Evolutionary conservation across 2,888 invertebrate species (phyloP), one percentile per base, ranked within the genome.

Genomic region (Dascillus cervinus): DNA sequence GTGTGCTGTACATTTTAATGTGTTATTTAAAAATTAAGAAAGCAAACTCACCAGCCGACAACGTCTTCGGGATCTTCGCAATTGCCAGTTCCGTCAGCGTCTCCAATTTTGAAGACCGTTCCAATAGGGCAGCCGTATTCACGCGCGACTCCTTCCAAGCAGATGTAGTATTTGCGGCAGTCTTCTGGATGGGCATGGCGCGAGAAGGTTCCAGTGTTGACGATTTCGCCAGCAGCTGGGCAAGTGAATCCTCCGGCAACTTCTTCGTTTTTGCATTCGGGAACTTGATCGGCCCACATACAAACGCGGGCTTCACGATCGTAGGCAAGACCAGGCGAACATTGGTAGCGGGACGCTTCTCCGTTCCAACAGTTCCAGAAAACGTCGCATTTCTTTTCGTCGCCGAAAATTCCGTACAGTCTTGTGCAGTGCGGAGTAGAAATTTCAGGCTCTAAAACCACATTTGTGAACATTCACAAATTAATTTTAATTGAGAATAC

Each of bases 311-410:
- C 80, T 67, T 91, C 89, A 49, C 90, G 77, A 72, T 95, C 88
- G 72, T 92, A 92, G 46, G 91, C 92, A 28, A 92, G 75, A 50
- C 92, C 92, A 52, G 92, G 91, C 49, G 91, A 89, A 72, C 92
- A 92, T 66, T 91, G 89, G 69, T 92, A 92, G 55, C 87, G 79
- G 59, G 89, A 89, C 3, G 91, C 82, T 64, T 92, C 91, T 29
- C 92, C 92, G 68, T 89, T 90, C 91, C 92, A 92, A 67, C 92
- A 92, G 68, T 90, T 91, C 88, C 91, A 92, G 83, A 92, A 92
- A 9, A 86, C 84, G 66, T 90, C 88, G 63, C 92, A 92, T 65
- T 89, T 87, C 50, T 69, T 70, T 32, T 81, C 84, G 59, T 92
- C 91, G 43, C 89, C 69, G 76, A 91, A 92, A 71, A 92, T 91